A percentile compares a stretch with the other conserved stretches of the same genome.
Conservation (phyloP, 2,113 vertebrate species). For the Chauna torquata region DNA sequence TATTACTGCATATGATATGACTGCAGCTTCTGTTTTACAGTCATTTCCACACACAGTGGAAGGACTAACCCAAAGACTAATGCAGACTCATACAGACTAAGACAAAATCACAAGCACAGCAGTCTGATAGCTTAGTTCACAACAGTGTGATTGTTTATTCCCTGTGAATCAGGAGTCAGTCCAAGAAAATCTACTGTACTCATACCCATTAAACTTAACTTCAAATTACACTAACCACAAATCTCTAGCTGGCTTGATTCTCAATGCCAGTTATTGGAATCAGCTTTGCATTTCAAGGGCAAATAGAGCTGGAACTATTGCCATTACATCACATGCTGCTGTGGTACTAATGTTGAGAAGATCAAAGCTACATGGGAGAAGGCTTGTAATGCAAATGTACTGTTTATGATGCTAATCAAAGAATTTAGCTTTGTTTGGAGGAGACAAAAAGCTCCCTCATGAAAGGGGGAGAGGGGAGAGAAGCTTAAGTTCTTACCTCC, state of each 20-base stretch:
- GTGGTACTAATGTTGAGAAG: conserved; percentile 62
- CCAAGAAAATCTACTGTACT: conserved; percentile 40
- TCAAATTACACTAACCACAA: conserved; percentile 46
- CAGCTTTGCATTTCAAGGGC: conserved; percentile 70
- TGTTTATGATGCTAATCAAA: conserved; percentile 81
- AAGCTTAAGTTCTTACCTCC: conserved; percentile 86
- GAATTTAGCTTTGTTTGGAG: conserved; percentile 74
- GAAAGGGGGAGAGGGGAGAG: conserved; percentile 52
- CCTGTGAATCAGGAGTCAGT: background rate
- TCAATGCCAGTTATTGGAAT: conserved; percentile 54
- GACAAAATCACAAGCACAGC: background rate
- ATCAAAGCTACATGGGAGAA: conserved; percentile 74
- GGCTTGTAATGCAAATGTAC: conserved; percentile 70
- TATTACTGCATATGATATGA: background rate
- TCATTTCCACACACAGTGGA: background rate
- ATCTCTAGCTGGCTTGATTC: conserved; percentile 34
- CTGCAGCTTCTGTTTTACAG: background rate
- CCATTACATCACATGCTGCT: conserved; percentile 66
- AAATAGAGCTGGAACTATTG: conserved; percentile 69
- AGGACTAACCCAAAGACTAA: background rate
- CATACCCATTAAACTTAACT: conserved; percentile 49
- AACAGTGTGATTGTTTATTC: background rate
- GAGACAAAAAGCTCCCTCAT: conserved; percentile 70
- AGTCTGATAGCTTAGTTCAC: background rate
- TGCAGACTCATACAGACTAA: background rate